phyloP scores from a whole-genome alignment of 92 coral and sea anemone genomes.

The Parazoanthus darwini region DNA sequence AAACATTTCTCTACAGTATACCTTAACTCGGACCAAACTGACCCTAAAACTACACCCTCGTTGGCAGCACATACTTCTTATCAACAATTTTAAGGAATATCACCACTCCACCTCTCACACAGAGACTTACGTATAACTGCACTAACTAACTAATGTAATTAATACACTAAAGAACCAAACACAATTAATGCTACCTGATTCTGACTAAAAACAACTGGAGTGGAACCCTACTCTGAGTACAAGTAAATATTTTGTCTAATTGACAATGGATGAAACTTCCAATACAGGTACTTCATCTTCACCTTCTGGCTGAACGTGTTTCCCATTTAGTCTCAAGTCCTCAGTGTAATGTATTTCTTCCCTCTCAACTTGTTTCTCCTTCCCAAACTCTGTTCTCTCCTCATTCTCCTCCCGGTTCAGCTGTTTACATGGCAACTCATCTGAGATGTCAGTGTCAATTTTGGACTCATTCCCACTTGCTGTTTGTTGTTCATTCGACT shows the following conservation, averaged over 20 bases:
- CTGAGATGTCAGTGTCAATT: not conserved
- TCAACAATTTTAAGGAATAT: no score
- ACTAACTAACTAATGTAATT: not conserved
- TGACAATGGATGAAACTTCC: not conserved
- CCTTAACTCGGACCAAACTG: no score
- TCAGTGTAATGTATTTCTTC: not conserved
- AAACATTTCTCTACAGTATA: no score
- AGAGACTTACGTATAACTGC: not conserved
- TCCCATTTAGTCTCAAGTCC: not conserved
- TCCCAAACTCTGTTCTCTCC: not conserved
- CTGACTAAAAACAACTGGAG: not conserved
- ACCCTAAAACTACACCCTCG: no score
- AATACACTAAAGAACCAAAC: not conserved
- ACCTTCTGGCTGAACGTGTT: not conserved
- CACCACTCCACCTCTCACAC: no score
- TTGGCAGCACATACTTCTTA: no score
- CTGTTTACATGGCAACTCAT: slow-evolving; percentile 9
- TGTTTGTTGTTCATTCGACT: not conserved
- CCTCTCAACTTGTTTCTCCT: not conserved
- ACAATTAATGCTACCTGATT: not conserved
- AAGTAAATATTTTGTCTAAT: not conserved
- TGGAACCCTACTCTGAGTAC: not conserved
- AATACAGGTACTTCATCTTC: slow-evolving; percentile 6
- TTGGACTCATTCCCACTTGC: not conserved
- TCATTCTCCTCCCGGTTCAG: not conserved